Evolutionary conservation across 2,888 invertebrate genomes (phyloP).

Genomic region (Lamellibrachia satsuma): DNA sequence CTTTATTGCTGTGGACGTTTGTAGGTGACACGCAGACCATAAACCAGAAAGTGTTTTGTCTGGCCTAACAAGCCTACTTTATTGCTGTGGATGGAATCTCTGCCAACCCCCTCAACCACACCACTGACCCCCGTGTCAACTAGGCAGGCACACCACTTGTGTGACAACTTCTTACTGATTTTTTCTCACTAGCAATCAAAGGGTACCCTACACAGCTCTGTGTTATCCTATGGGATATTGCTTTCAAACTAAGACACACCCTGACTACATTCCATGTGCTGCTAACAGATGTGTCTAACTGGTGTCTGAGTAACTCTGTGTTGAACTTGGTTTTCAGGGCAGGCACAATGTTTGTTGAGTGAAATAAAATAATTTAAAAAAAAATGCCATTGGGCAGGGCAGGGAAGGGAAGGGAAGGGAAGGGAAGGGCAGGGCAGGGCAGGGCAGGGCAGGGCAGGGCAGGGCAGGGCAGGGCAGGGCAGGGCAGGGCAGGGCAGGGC

Average conservation of each 20-base stretch:
- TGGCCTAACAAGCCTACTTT: not conserved
- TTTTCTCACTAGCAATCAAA: not conserved
- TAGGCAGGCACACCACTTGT: not conserved
- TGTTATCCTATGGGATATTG: not conserved
- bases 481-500: no score
- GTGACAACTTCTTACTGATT: not conserved
- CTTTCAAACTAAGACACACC: not conserved
- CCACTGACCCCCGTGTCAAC: not conserved
- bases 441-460: no score
- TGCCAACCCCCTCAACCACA: not conserved
- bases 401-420: no score
- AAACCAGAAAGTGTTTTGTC: not conserved
- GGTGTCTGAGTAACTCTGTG: not conserved
- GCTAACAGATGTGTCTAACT: not conserved
- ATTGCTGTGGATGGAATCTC: not conserved
- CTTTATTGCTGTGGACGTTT: not conserved
- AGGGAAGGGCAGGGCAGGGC: no score
- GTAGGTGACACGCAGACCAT: not conserved
- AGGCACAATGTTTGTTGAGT: no score
- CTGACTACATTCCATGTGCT: not conserved
- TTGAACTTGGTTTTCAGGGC: not conserved
- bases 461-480: no score
- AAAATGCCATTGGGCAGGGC: no score
- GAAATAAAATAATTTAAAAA: no score
- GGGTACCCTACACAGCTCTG: not conserved